Evolutionary conservation across 2,797 vertebrate genomes (phyloP).

Genomic region (Lemur catta): DNA sequence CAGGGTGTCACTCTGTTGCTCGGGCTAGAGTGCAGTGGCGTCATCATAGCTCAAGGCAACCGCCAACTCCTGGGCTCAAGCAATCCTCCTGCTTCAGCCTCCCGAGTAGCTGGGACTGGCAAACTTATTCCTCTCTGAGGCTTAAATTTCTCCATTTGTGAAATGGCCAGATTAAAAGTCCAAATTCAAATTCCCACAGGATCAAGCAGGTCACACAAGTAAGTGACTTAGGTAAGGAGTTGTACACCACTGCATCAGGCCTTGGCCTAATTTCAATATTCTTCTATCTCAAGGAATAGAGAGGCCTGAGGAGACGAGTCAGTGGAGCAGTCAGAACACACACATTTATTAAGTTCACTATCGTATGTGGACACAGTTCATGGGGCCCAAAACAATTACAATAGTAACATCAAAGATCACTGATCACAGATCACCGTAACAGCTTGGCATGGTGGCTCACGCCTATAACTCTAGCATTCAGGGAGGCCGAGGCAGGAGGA

Average conservation of each 20-base stretch:
- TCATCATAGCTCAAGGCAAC: too few species aligned
- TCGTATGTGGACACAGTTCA: background rate
- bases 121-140: background rate
- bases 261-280: background rate
- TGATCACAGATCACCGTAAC: background rate
- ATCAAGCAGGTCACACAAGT: background rate
- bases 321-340: background rate
- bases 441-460: too few species aligned
- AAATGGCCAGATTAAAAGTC: background rate
- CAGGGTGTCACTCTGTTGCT: too few species aligned
- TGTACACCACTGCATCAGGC: too few species aligned
- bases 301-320: background rate
- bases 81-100: too few species aligned
- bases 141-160: background rate
- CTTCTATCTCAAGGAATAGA: background rate
- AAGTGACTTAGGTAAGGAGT: background rate
- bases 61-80: too few species aligned
- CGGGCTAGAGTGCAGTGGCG: too few species aligned
- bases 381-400: background rate
- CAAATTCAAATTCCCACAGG: background rate
- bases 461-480: too few species aligned
- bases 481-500: too few species aligned
- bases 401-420: background rate
- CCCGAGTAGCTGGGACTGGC: too few species aligned
- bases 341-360: background rate